Evolutionary conservation across 1,140 invertebrate species (phyloP).

Genomic region (Bombyx mandarina): DNA sequence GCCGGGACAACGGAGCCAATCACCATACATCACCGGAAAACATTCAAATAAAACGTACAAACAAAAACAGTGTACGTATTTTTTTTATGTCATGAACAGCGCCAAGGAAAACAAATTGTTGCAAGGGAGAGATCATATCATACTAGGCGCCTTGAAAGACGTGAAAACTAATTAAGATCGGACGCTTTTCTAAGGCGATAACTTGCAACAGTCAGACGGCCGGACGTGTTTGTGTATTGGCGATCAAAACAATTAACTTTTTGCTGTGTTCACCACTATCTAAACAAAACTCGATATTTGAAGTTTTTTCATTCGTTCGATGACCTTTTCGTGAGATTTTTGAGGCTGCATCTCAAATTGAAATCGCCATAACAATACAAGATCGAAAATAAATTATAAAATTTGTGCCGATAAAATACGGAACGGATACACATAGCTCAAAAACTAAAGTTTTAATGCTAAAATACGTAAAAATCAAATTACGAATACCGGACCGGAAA

Average conservation of each 20-base stretch:
- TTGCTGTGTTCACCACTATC: conserved; percentile 50
- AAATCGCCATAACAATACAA: conserved; percentile 1
- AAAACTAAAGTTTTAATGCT: too few relatives aligned
- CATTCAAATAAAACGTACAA: conserved; percentile 56
- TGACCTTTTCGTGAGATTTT: conserved; percentile 18
- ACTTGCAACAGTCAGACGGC: conserved; percentile 48
- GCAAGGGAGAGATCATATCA: conserved; percentile 63
- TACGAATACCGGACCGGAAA: conserved; percentile 13
- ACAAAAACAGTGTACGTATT: conserved; percentile 45
- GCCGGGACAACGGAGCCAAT: conserved; percentile 59
- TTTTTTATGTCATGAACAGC: conserved; percentile 40
- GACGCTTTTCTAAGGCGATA: conserved; percentile 66
- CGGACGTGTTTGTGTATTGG: conserved; percentile 56
- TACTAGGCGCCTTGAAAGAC: conserved; percentile 64
- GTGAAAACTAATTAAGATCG: conserved; percentile 71
- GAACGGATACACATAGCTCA: too few relatives aligned
- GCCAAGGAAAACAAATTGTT: conserved; percentile 66
- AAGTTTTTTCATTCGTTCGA: conserved; percentile 12
- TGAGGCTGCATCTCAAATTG: conserved; percentile 12
- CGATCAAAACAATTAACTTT: conserved; percentile 70
- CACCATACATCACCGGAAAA: conserved; percentile 61
- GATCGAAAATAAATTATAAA: too few relatives aligned
- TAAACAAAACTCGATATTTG: conserved; percentile 43
- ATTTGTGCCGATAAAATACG: too few relatives aligned
- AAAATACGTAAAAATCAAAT: too few relatives aligned